Percentiles rank a stretch among this genome's conserved stretches.
Evolutionary conservation across 2,888 invertebrate species (phyloP).

Genomic region (Phlogophora meticulosa): DNA sequence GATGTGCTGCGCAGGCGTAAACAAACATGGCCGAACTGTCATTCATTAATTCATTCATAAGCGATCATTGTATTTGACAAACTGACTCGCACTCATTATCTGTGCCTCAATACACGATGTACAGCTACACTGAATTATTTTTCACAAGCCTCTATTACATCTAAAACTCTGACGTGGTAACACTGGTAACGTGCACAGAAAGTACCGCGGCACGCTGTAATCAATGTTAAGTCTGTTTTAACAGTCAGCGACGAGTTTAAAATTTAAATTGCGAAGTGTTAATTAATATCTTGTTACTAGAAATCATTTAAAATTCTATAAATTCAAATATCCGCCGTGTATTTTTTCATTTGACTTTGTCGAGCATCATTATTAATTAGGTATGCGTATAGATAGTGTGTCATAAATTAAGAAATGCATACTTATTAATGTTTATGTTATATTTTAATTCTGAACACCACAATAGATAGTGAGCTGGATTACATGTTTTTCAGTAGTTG

Average conservation of each 20-base stretch:
- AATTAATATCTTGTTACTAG: conserved; percentile 21
- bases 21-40: conserved; percentile 90
- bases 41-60: conserved; percentile 91
- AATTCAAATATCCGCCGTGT: neutral
- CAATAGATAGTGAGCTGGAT: neutral
- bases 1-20: conserved; percentile 85
- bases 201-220: conserved; percentile 20
- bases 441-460: neutral
- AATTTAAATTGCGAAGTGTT: conserved; percentile 28
- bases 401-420: neutral
- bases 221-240: conserved; percentile 34
- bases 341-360: conserved; percentile 4
- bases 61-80: conserved; percentile 87
- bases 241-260: conserved; percentile 36
- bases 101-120: conserved; percentile 60
- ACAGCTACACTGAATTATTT: conserved; percentile 54
- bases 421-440: neutral
- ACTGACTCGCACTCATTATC: conserved; percentile 81
- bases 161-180: conserved; percentile 28
- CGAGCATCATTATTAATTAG: neutral
- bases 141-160: conserved; percentile 40
- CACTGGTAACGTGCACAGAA: conserved; percentile 18
- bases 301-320: conserved; percentile 18
- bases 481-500: neutral
- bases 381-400: neutral